phyloP scores from a whole-genome alignment of 2,113 vertebrate species.

The Laticauda colubrina region DNA sequence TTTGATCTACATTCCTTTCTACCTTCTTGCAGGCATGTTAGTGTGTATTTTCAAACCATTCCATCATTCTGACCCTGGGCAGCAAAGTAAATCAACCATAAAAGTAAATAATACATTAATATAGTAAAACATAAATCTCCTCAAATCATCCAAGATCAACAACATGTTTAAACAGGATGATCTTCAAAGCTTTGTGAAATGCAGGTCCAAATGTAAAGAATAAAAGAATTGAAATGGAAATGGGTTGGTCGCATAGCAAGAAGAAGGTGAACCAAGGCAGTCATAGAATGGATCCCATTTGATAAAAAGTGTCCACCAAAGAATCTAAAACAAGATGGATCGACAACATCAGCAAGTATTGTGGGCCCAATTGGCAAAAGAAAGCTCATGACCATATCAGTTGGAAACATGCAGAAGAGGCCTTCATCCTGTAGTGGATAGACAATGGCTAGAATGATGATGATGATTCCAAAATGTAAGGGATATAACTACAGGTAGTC shows the following conservation, averaged over 20 bases:
- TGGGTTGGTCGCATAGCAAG: too few species aligned
- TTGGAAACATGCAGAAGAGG: too few species aligned
- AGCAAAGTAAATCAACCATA: background rate
- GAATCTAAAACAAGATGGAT: too few species aligned
- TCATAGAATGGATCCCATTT: too few species aligned
- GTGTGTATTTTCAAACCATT: background rate
- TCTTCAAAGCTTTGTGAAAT: background rate
- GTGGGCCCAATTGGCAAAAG: too few species aligned
- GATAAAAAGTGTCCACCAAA: too few species aligned
- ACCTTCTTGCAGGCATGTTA: background rate
- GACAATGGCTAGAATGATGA: too few species aligned
- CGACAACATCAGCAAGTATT: too few species aligned
- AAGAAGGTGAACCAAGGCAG: too few species aligned
- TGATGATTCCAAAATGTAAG: background rate
- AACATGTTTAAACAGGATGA: background rate
- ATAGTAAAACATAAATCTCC: background rate
- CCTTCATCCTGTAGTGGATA: too few species aligned
- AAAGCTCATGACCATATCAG: too few species aligned
- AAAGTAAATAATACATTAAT: background rate
- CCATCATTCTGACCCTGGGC: background rate
- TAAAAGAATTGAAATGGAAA: too few species aligned
- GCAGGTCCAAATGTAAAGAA: background rate
- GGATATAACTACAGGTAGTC: background rate
- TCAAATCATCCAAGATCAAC: background rate
- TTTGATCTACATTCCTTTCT: background rate